These are phyloP conservation scores for Mimachlamys varia DNA, from an alignment of 2,888 invertebrate species.

Conservation along the genomic window DNA sequence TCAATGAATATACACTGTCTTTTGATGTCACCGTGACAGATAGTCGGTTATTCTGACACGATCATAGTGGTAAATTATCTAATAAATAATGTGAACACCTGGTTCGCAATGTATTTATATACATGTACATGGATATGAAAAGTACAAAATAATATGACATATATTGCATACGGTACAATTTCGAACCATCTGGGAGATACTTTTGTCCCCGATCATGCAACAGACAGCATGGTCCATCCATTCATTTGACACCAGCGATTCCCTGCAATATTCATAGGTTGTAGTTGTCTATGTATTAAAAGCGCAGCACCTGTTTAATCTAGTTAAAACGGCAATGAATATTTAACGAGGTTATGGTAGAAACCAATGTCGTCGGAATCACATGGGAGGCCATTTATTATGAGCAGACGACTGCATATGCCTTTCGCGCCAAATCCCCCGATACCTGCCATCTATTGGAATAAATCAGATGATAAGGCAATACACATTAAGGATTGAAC, in stretches of 20 bases:
- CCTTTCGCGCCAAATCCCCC: neutral
- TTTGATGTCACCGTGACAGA: too few relatives aligned
- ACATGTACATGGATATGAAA: too few relatives aligned
- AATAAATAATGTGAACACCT: too few relatives aligned
- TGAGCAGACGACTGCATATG: constrained; percentile 10
- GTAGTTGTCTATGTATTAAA: neutral
- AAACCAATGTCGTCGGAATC: neutral
- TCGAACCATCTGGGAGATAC: neutral
- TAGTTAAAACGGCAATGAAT: constrained; percentile 34
- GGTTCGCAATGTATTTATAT: too few relatives aligned
- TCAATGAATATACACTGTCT: too few relatives aligned
- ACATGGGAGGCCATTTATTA: constrained; percentile 1
- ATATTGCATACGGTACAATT: too few relatives aligned
- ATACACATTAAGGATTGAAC: constrained; percentile 8
- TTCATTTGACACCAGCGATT: neutral
- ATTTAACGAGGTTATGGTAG: neutral
- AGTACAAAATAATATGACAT: too few relatives aligned
- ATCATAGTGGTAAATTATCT: too few relatives aligned
- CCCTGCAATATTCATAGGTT: neutral
- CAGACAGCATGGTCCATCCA: neutral
- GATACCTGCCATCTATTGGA: neutral
- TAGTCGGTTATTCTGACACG: too few relatives aligned
- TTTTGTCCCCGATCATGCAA: neutral
- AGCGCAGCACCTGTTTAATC: constrained; percentile 34
- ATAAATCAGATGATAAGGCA: constrained; percentile 10